Percentiles rank a stretch among this genome's conserved stretches.
These are phyloP conservation scores for Stegana nigrithorax DNA, from an alignment of 2,888 invertebrate species.

Conservation along the genomic window DNA sequence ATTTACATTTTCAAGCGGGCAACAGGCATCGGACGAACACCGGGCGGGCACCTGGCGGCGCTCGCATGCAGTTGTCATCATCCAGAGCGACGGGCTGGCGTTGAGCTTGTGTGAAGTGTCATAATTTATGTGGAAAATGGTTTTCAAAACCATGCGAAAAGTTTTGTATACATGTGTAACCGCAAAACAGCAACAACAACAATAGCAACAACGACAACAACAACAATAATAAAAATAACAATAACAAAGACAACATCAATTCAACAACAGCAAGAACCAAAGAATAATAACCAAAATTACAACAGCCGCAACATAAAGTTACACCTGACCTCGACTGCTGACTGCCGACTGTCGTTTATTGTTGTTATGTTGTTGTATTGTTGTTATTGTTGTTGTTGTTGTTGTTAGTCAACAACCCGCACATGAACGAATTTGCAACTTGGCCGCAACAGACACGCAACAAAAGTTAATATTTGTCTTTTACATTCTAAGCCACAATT, in stretches of 20 bases:
- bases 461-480: conserved; percentile 62
- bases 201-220: background rate
- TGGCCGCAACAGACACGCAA: background rate
- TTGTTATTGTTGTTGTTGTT: background rate
- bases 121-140: background rate
- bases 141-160: background rate
- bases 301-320: too few relatives aligned
- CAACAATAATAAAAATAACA: background rate
- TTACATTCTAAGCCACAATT: conserved; percentile 63
- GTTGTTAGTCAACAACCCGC: background rate
- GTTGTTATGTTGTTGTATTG: background rate
- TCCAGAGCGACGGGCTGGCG: too few relatives aligned
- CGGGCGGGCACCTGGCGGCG: too few relatives aligned
- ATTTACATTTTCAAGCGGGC: background rate
- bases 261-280: background rate
- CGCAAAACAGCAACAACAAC: background rate
- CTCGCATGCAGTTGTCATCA: too few relatives aligned
- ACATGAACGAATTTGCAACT: background rate
- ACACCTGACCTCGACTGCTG: too few relatives aligned
- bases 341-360: too few relatives aligned
- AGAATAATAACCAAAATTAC: background rate
- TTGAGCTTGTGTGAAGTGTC: too few relatives aligned
- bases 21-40: too few relatives aligned
- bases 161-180: background rate
- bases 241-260: background rate